Base-by-base conservation (phyloP, 2,888 invertebrate species). In the Bembecia ichneumoniformis region DNA sequence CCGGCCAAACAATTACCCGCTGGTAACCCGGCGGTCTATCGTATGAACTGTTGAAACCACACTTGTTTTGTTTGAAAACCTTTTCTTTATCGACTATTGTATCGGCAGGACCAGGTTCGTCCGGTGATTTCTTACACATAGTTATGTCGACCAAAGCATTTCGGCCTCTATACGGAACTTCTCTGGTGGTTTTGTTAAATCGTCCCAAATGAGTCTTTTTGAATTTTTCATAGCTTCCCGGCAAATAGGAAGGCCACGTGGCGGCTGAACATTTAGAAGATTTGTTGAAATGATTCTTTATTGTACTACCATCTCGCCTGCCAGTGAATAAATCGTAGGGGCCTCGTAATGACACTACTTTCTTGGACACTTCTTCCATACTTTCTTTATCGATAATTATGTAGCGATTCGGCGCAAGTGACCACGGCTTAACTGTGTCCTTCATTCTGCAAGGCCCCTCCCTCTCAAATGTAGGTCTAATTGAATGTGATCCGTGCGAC, bases 91-190 rank as follows among this genome's bases (percentile, higher is more conserved):
- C 62, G 3, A 74, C 51, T 17, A 72, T 63, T 54, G 89, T 89
- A 49, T 74, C 62, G 0, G 82, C 82, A 0, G 91, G 89, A 0
- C 90, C 88, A 0, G 91, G 91, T 1, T 87, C 84, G 0, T 71
- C 59, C 0, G 88, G 82, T 47, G 81, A 74, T 45, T 77, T 80
- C 20, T 80, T 68, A 57, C 88, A 88, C 69, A 89, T 75, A 1
- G 83, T 68, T 11, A 87, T 51, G 56, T 91, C 88, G 2, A 79
- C 78, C 43, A 90, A 60, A 57, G 88, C 78, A 48, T 70, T 76
- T 11, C 90, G 75, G 0, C 83, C 74, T 46, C 82, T 76, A 16
- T 87, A 83, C 3, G 79, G 74, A 3, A 58, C 46, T 46, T 58
- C 62, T 16, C 78, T 69, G 28, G 65, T 68, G 0, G 82, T 81